Percentiles rank a stretch among this genome's conserved stretches.
phyloP scores from a whole-genome alignment of 1,140 invertebrate genomes.

The Adelges cooleyi region DNA sequence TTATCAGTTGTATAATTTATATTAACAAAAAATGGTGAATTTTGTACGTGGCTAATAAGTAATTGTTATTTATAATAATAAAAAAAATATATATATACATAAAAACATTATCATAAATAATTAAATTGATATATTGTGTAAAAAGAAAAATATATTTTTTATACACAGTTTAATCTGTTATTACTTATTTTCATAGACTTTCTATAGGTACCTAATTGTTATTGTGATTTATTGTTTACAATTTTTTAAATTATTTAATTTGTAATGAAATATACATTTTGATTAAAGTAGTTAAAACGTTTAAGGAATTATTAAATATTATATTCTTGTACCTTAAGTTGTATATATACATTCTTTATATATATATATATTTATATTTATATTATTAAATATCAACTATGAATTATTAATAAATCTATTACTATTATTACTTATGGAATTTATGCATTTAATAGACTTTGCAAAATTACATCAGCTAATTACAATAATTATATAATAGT shows the following conservation, averaged over 20 bases:
- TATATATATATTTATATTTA: too few species aligned
- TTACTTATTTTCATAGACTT: conserved; percentile 11
- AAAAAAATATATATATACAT: neutral
- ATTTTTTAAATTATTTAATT: conserved; percentile 13
- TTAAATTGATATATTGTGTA: neutral
- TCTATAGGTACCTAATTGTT: conserved; percentile 20
- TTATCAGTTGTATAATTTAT: conserved; percentile 22
- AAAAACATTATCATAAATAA: neutral
- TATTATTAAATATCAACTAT: too few species aligned
- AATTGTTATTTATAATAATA: conserved; percentile 19
- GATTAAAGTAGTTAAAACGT: too few species aligned
- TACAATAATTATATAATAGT: too few species aligned
- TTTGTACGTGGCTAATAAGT: neutral
- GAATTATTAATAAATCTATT: too few species aligned
- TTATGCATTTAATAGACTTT: too few species aligned
- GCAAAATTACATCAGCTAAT: too few species aligned
- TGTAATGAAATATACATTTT: conserved; percentile 11
- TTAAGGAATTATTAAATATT: too few species aligned
- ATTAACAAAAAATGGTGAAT: conserved; percentile 4
- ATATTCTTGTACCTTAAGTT: too few species aligned
- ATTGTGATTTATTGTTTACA: conserved; percentile 28
- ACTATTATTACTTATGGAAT: too few species aligned
- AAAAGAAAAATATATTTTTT: conserved; percentile 26
- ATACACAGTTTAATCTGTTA: conserved; percentile 24
- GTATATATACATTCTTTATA: too few species aligned